Base-by-base conservation (phyloP, 2,113 vertebrate genomes). In the Plectropomus leopardus region DNA sequence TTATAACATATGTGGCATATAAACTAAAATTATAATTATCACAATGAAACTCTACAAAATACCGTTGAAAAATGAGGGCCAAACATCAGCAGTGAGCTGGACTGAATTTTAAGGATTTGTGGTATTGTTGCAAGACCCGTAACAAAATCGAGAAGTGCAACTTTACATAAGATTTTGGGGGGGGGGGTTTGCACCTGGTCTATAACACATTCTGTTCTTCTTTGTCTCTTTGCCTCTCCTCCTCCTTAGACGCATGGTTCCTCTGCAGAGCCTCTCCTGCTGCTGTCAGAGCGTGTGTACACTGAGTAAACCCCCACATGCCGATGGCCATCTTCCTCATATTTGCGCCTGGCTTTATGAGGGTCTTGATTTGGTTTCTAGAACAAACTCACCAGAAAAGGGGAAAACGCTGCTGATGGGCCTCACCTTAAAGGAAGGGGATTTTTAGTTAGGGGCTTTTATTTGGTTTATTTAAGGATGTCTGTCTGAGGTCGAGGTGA, bases 281-380 rank as follows among this genome's bases (percentile, higher is more conserved):
- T 94, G 92, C 95, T 94, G 80, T 83, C 80, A 55, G 77, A 91
- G 92, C 93, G 92, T 95, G 82, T 84, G 72, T 65, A 44, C 85
- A 9, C 96, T 97, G 95, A 96, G 96, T 95, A 97, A 98, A 97
- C 96, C 95, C 96, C 95, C 96, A 96, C 96, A 96, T 96, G 96
- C 95, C 94, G 94, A 95, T 95, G 95, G 96, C 95, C 94, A 95
- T 96, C 96, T 95, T 96, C 90, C 95, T 95, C 96, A 95, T 97
- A 96, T 98, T 97, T 98, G 96, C 96, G 89, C 89, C 96, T 91
- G 95, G 96, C 96, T 97, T 97, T 97, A 96, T 97, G 94, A 93
- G 95, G 92, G 94, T 90, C 61, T 87, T 94, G 94, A 96, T 21
- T 96, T 95, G 96, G 95, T 95, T 96, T 96, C 94, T 95, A 95